Evolutionary conservation across 2,888 invertebrate genomes (phyloP), one percentile per base, ranked within the genome.

Genomic region (Pseudococcus jackbeardsleyi): DNA sequence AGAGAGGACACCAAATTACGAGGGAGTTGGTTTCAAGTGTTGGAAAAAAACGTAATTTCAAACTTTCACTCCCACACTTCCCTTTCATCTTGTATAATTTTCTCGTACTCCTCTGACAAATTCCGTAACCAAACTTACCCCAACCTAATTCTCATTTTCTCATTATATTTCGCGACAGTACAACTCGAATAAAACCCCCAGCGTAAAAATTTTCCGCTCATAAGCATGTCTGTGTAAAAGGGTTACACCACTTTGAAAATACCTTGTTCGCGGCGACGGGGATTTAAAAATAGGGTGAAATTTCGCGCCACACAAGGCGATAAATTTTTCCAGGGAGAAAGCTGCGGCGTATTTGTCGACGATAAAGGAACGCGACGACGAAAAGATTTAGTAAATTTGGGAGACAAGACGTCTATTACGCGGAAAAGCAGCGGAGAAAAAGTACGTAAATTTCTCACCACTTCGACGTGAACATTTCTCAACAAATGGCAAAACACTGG

Each of bases 371-470:
- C 64, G 64, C 64, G 64, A 64, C 64, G 22, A 64, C 22, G 22
- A 64, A 19, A 64, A 64, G 64, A 64, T 64, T 64, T 64, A 64
- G 64, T 64, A 64, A 64, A 64, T 64, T 64, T 64, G 8, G 22
- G 64, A 64, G 64, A 64, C 64, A 64, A 64, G 64, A 64, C 22
- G 64, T 64, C 64, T 64, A 64, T 64, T 64, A 64, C 64, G 64
- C 12, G 22, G n/a, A 64, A 64, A 22, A 19, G 64, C 64, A 22
- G 64, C 12, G 22, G 9, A 64, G 22, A 64, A 64, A 64, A 64
- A 64, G 22, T 64, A 64, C 64, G 22, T 64, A 64, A 64, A 64
- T 64, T 64, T 64, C 64, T 64, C 64, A 64, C 64, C 64, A 64
- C 64, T 64, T 64, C 64, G 64, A 64, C 64, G 64, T 64, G 22